Evolutionary conservation across 2,888 invertebrate genomes (phyloP).

Genomic region (Argyresthia goedartella): DNA sequence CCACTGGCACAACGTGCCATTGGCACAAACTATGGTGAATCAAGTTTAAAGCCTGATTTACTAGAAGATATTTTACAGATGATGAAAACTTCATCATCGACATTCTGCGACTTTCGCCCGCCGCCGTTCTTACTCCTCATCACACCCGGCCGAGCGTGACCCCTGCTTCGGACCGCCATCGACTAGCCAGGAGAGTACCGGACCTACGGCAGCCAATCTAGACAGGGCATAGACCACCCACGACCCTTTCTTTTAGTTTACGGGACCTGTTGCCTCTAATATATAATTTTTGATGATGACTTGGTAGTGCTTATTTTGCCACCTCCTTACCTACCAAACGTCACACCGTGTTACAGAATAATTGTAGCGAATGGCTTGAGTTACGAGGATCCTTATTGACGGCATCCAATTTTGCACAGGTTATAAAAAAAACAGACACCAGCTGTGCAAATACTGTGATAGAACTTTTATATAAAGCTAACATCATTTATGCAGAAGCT

Average conservation of each 20-base stretch:
- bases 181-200: no score
- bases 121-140: no score
- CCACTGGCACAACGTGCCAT: background rate
- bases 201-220: no score
- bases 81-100: constrained; percentile 5
- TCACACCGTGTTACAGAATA: constrained; percentile 6
- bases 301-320: no score
- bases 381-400: constrained; percentile 8
- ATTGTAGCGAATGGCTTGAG: constrained; percentile 7
- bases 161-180: no score
- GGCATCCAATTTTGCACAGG: constrained; percentile 6
- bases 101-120: background rate
- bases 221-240: no score
- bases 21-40: constrained; percentile 2
- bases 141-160: no score
- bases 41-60: constrained; percentile 6
- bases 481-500: constrained; percentile 5
- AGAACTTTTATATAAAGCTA: constrained; percentile 6
- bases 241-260: no score
- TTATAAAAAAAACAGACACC: constrained; percentile 8
- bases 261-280: no score
- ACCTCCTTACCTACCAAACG: no score
- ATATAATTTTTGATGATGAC: no score
- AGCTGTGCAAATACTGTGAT: constrained; percentile 9
- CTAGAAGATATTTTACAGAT: background rate